phyloP scores from a whole-genome alignment of 1,140 invertebrate genomes.

The Zaprionus tsacasi region DNA sequence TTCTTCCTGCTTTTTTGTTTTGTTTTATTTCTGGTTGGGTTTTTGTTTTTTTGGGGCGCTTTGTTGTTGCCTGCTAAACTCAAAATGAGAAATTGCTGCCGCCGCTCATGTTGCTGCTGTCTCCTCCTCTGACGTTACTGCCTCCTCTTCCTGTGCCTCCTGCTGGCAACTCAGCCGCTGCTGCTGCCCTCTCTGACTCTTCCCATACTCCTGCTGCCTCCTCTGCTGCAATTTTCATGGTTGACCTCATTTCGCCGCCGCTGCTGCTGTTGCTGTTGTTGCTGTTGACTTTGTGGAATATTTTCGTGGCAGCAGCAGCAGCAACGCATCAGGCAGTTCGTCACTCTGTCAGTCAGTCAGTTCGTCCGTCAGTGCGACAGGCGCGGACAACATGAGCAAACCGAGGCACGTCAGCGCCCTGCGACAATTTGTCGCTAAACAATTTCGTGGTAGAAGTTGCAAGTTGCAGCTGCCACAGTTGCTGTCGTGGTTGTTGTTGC shows the following conservation, averaged over 20 bases:
- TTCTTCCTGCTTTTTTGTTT: slow-evolving; percentile 25
- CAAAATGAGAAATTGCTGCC: slow-evolving; percentile 81
- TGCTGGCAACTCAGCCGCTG: neutral
- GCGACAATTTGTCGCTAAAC: slow-evolving; percentile 80
- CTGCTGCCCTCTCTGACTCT: slow-evolving; percentile 43
- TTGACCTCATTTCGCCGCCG: slow-evolving; percentile 73
- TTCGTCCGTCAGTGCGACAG: slow-evolving; percentile 17
- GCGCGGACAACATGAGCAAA: slow-evolving; percentile 41
- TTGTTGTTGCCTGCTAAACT: slow-evolving; percentile 69
- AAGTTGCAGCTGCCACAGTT: slow-evolving; percentile 30
- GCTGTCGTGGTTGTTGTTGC: slow-evolving; percentile 28
- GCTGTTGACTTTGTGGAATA: slow-evolving; percentile 77
- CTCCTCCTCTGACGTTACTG: slow-evolving; percentile 32
- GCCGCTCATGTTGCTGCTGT: slow-evolving; percentile 25
- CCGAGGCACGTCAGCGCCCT: slow-evolving; percentile 59
- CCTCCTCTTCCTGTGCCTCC: slow-evolving; percentile 66
- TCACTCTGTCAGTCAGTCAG: slow-evolving; percentile 11
- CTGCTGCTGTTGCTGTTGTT: slow-evolving; percentile 67
- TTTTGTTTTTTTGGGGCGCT: slow-evolving; percentile 50
- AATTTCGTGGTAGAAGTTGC: slow-evolving; percentile 63
- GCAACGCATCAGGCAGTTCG: slow-evolving; percentile 27
- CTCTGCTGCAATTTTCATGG: slow-evolving; percentile 65
- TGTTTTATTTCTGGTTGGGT: slow-evolving; percentile 22
- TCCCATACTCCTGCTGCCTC: slow-evolving; percentile 59
- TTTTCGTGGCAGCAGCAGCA: slow-evolving; percentile 57